Evolutionary conservation across 2,888 invertebrate genomes (phyloP).

Genomic region (Pyralis farinalis): DNA sequence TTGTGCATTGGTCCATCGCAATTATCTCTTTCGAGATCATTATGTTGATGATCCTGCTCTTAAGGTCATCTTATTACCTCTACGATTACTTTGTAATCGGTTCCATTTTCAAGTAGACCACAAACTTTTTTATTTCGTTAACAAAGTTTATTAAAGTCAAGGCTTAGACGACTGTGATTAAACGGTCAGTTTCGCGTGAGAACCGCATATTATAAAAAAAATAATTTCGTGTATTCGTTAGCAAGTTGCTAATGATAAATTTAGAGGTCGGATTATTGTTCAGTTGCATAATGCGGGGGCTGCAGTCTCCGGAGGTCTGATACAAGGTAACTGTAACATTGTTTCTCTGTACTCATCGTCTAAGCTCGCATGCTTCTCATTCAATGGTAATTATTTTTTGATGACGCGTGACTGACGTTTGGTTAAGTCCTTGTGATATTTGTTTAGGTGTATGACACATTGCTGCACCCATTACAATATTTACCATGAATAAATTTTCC

Average conservation of each 20-base stretch:
- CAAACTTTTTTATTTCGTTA: constrained; percentile 16
- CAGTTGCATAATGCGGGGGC: constrained; percentile 38
- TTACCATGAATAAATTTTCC: too few relatives aligned
- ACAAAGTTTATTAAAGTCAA: constrained; percentile 30
- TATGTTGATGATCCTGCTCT: constrained; percentile 38
- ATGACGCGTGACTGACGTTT: constrained; percentile 50
- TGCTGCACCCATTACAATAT: too few relatives aligned
- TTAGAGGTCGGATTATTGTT: constrained; percentile 63
- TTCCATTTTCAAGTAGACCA: constrained; percentile 5
- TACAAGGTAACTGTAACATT: constrained; percentile 65
- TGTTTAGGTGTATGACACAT: too few relatives aligned
- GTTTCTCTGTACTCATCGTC: constrained; percentile 30
- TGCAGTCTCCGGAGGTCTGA: constrained; percentile 48
- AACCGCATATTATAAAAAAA: constrained; percentile 56
- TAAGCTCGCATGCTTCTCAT: constrained; percentile 28
- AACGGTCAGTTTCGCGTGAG: constrained; percentile 55
- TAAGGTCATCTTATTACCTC: constrained; percentile 32
- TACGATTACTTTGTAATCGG: constrained; percentile 10
- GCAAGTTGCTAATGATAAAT: constrained; percentile 54
- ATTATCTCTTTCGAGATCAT: constrained; percentile 33
- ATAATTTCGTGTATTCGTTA: constrained; percentile 52
- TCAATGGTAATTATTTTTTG: constrained; percentile 53
- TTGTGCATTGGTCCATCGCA: constrained; percentile 26
- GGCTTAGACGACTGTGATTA: constrained; percentile 38
- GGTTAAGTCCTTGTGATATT: constrained; percentile 38